phyloP scores from a whole-genome alignment of 2,113 vertebrate species.

The Cinclus mexicanus region DNA sequence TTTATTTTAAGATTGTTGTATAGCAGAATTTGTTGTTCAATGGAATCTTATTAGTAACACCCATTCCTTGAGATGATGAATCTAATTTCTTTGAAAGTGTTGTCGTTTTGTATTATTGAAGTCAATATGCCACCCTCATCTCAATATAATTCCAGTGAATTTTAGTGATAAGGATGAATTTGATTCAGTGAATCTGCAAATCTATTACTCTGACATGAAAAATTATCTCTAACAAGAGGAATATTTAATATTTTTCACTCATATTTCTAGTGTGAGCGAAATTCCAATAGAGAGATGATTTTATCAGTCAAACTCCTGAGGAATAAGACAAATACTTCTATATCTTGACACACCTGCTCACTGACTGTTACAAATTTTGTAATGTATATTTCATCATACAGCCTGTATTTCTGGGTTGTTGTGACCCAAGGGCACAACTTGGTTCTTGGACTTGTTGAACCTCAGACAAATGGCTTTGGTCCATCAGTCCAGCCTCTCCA shows the following conservation, averaged over 20 bases:
- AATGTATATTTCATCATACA: not conserved
- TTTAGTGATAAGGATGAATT: not conserved
- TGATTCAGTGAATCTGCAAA: not conserved
- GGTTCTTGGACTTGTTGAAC: not conserved
- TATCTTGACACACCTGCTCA: not conserved
- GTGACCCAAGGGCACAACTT: not conserved
- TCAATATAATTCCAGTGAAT: not conserved
- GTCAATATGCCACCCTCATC: not conserved
- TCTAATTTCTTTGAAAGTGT: not conserved
- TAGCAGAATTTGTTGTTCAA: not conserved
- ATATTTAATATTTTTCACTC: not conserved
- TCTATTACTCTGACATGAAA: not conserved
- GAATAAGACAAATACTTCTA: not conserved
- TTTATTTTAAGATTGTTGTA: not conserved
- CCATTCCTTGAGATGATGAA: not conserved
- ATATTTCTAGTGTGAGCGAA: not conserved
- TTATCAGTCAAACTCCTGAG: not conserved
- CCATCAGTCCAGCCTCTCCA: not conserved
- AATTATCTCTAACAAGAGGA: not conserved
- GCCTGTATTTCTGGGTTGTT: not conserved
- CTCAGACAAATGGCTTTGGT: not conserved
- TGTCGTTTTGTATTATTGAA: not conserved
- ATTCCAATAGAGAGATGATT: not conserved
- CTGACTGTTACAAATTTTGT: not conserved
- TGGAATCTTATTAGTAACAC: not conserved